Conservation (phyloP, 1,140 invertebrate genomes). For the Papilio aristodemus region DNA sequence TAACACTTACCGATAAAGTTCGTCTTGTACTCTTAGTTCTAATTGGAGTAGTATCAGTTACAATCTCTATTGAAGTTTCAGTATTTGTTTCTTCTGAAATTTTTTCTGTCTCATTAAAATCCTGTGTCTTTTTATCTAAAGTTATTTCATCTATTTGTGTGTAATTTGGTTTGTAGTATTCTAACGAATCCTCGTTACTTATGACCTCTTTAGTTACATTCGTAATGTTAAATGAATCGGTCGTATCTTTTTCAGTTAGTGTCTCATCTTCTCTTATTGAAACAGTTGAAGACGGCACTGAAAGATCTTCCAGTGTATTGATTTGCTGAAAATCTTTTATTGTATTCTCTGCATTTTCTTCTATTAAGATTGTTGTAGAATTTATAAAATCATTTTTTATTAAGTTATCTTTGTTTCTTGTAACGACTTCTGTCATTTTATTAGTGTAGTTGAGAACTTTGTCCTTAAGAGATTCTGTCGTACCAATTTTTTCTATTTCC, state of each 20-base stretch:
- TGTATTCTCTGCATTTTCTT: not conserved
- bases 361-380: not conserved
- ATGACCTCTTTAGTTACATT: not conserved
- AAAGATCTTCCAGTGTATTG: not conserved
- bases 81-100: not conserved
- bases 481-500: not conserved
- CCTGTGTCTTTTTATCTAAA: not conserved
- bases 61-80: not conserved
- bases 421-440: not conserved
- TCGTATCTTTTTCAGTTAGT: not conserved
- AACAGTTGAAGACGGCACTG: not conserved
- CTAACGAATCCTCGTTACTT: not conserved
- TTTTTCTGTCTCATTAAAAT: not conserved
- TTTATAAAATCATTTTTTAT: not conserved
- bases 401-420: not conserved
- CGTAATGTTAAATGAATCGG: not conserved
- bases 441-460: not conserved
- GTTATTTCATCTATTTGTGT: not conserved
- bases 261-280: not conserved
- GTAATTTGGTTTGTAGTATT: not conserved
- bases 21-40: slow-evolving; percentile 38
- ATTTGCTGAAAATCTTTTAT: not conserved
- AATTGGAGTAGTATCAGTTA: slow-evolving; percentile 5
- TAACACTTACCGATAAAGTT: slow-evolving; percentile 51
- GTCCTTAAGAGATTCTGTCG: not conserved